These are phyloP conservation scores for Gobio gobio DNA, from an alignment of 2,113 vertebrate genomes.

Conservation along the genomic window DNA sequence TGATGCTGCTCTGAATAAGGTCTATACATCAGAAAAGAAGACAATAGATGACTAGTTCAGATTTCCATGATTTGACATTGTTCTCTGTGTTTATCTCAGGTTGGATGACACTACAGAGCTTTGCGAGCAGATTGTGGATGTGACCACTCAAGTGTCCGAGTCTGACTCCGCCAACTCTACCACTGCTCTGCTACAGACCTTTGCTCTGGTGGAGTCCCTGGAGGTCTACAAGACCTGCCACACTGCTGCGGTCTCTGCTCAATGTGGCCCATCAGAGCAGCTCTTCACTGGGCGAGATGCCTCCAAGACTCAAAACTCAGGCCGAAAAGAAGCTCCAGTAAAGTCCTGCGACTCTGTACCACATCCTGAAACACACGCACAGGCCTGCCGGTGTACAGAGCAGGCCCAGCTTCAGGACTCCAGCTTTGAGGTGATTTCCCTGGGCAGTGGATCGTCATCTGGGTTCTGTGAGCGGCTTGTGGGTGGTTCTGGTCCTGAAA, in stretches of 20 bases:
- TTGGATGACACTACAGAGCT: slow-evolving; percentile 59
- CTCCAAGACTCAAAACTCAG: not conserved
- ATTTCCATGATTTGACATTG: not conserved
- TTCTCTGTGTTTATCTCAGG: slow-evolving; percentile 49
- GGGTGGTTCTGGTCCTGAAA: slow-evolving; percentile 56
- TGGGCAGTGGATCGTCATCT: slow-evolving; percentile 76
- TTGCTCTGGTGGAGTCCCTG: slow-evolving; percentile 68
- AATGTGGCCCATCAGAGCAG: slow-evolving; percentile 10
- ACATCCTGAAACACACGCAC: not conserved
- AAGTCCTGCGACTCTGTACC: not conserved
- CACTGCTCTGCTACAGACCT: slow-evolving; percentile 73
- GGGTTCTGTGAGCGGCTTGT: slow-evolving; percentile 76
- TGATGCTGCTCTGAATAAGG: too few species aligned
- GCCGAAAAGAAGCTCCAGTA: not conserved
- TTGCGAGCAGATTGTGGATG: slow-evolving; percentile 60
- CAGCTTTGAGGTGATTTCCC: slow-evolving; percentile 74
- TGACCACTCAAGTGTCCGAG: slow-evolving; percentile 46
- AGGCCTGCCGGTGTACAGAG: slow-evolving; percentile 42
- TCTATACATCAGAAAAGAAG: not conserved
- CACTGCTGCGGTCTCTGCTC: not conserved
- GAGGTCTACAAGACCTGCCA: slow-evolving; percentile 47
- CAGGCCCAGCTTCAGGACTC: slow-evolving; percentile 62
- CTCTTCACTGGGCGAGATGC: not conserved
- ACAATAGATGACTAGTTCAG: not conserved
- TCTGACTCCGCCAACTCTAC: slow-evolving; percentile 63